phyloP scores from a whole-genome alignment of 2,797 vertebrate species.

The Kryptolebias ocellatus region DNA sequence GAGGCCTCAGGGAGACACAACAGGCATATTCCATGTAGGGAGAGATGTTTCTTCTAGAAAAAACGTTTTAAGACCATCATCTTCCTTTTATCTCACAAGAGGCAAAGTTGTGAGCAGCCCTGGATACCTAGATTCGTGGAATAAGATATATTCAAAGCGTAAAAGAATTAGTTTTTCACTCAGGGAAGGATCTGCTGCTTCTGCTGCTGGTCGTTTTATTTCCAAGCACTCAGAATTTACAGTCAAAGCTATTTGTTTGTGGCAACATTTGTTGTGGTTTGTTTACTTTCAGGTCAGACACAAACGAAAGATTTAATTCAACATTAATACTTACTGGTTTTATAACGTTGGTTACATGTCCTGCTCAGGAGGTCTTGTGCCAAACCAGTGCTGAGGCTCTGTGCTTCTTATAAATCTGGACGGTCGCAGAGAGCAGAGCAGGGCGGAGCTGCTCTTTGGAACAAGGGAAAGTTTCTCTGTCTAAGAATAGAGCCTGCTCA shows the following conservation, averaged over 20 bases:
- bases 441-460: slow-evolving; percentile 30
- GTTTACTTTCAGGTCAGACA: slow-evolving; percentile 82
- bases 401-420: slow-evolving; percentile 76
- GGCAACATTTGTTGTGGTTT: slow-evolving; percentile 83
- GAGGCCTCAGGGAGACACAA: slow-evolving; percentile 78
- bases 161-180: slow-evolving; percentile 79
- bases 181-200: slow-evolving; percentile 60
- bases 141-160: slow-evolving; percentile 87
- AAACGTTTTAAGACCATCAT: slow-evolving; percentile 83
- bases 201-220: slow-evolving; percentile 77
- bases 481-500: slow-evolving; percentile 63
- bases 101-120: slow-evolving; percentile 81
- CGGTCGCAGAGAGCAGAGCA: slow-evolving; percentile 10
- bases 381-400: slow-evolving; percentile 73
- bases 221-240: slow-evolving; percentile 63
- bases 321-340: slow-evolving; percentile 86
- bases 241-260: slow-evolving; percentile 65
- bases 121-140: slow-evolving; percentile 85
- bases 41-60: slow-evolving; percentile 77
- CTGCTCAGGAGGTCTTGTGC: slow-evolving; percentile 82
- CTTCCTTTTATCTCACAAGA: slow-evolving; percentile 84
- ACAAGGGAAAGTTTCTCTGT: slow-evolving; percentile 24
- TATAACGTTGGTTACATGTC: slow-evolving; percentile 80
- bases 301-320: slow-evolving; percentile 84
- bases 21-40: slow-evolving; percentile 78